These are phyloP conservation scores for Tipula lateralis DNA, from an alignment of 2,888 invertebrate genomes.

Conservation along the genomic window DNA sequence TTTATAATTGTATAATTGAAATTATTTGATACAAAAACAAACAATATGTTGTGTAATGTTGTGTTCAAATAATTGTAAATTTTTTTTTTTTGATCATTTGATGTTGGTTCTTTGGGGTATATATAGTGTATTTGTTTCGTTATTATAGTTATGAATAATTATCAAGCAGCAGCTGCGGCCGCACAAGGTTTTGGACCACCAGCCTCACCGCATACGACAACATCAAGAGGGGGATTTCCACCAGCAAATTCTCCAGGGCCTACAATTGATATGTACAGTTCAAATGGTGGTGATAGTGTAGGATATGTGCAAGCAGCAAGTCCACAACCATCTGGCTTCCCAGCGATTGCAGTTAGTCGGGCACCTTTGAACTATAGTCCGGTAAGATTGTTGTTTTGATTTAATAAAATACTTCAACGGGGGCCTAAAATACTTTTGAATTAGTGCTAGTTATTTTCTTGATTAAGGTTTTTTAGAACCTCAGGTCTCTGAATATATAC, in stretches of 20 bases:
- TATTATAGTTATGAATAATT: constrained; percentile 92
- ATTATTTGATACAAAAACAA: constrained; percentile 26
- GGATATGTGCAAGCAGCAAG: constrained; percentile 96
- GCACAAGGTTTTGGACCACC: constrained; percentile 76
- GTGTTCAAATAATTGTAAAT: too few relatives aligned
- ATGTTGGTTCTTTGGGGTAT: not conserved
- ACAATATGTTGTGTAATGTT: not conserved
- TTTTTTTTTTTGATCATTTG: constrained; percentile 14
- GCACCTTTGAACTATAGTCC: constrained; percentile 90
- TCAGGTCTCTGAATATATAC: too few relatives aligned
- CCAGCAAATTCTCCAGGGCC: constrained; percentile 89
- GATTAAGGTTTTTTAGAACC: too few relatives aligned
- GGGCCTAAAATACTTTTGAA: too few relatives aligned
- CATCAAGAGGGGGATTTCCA: constrained; percentile 72
- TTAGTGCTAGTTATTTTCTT: too few relatives aligned
- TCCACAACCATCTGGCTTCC: constrained; percentile 94
- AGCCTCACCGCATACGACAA: constrained; percentile 73
- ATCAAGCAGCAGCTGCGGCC: constrained; percentile 75
- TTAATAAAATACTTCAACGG: too few relatives aligned
- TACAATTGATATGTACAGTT: constrained; percentile 89
- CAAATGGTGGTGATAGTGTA: constrained; percentile 77
- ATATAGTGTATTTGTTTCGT: not conserved
- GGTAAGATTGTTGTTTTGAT: constrained; percentile 60
- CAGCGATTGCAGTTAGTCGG: constrained; percentile 88
- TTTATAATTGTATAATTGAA: constrained; percentile 29